A percentile compares a stretch with the other conserved stretches of the same genome.
Conservation (phyloP, 2,797 vertebrate genomes). For the Notolepis coatsorum region DNA sequence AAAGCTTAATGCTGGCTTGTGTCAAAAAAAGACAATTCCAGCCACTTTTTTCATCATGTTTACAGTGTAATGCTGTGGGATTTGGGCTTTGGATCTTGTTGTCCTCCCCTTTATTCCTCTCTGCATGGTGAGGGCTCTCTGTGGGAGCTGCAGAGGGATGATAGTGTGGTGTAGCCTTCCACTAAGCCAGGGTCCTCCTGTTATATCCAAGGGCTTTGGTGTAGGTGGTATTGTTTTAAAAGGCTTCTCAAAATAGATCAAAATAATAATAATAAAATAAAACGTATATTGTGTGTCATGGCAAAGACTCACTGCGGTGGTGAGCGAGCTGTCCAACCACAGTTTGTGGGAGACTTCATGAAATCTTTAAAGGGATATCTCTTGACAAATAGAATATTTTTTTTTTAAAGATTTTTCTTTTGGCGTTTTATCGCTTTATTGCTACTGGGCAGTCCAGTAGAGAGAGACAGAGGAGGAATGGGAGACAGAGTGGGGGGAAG, state of each 20-base stretch:
- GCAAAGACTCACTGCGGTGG: not conserved
- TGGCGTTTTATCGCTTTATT: no score
- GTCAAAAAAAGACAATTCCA: constrained; percentile 15
- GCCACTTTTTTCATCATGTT: constrained; percentile 3
- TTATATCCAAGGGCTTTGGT: constrained; percentile 31
- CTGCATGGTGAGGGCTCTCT: constrained; percentile 8
- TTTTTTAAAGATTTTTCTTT: no score
- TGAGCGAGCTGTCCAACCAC: constrained; percentile 11
- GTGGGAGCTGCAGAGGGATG: constrained; percentile 35
- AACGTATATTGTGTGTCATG: constrained; percentile 21
- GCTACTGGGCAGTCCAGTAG: no score
- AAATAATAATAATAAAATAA: no score
- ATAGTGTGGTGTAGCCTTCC: constrained; percentile 31
- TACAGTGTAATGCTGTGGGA: constrained; percentile 12
- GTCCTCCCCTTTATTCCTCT: constrained; percentile 13
- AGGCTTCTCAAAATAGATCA: constrained; percentile 28
- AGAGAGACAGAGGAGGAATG: no score
- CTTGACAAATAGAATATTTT: no score
- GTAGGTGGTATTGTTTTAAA: constrained; percentile 33
- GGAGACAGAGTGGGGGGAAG: no score
- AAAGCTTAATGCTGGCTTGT: constrained; percentile 12
- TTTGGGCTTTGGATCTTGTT: constrained; percentile 1
- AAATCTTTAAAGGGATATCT: no score
- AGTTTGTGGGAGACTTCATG: no score
- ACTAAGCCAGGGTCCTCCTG: constrained; percentile 28